Conservation (phyloP, 2,888 invertebrate species). For the Mylabris sibirica region DNA sequence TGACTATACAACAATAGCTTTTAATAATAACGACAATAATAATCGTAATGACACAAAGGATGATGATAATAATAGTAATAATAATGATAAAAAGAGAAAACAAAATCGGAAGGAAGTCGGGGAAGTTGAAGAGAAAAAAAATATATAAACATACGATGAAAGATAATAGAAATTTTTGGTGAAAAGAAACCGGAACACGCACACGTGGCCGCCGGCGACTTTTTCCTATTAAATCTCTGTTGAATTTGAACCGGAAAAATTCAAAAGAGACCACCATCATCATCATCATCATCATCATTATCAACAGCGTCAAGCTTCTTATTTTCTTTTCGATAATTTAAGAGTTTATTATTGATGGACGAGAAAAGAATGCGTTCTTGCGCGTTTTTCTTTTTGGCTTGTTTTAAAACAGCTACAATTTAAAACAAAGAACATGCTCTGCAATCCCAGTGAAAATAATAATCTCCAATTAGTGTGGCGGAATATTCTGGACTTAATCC, state of each 20-base stretch:
- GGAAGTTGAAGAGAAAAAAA: background rate
- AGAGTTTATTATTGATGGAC: no score
- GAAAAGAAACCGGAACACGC: constrained; percentile 37
- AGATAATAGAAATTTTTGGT: constrained; percentile 40
- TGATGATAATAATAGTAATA: constrained; percentile 45
- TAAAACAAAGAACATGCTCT: constrained; percentile 53
- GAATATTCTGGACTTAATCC: constrained; percentile 52
- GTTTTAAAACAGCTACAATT: constrained; percentile 39
- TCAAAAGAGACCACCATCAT: background rate
- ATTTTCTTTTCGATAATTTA: no score
- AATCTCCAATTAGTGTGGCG: constrained; percentile 54
- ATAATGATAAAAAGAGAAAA: constrained; percentile 47
- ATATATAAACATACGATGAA: constrained; percentile 21
- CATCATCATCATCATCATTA: background rate
- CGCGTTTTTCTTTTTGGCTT: background rate
- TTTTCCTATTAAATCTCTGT: constrained; percentile 23
- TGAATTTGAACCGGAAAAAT: constrained; percentile 12
- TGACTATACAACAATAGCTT: constrained; percentile 25
- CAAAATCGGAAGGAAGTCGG: constrained; percentile 47
- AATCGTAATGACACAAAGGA: background rate
- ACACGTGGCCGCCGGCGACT: constrained; percentile 32
- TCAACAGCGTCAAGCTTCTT: no score
- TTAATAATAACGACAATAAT: background rate
- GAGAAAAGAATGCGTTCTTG: no score
- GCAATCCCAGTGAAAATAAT: constrained; percentile 51